These are phyloP conservation scores for Alethe castanea DNA, from an alignment of 2,113 vertebrate species.

Conservation along the genomic window DNA sequence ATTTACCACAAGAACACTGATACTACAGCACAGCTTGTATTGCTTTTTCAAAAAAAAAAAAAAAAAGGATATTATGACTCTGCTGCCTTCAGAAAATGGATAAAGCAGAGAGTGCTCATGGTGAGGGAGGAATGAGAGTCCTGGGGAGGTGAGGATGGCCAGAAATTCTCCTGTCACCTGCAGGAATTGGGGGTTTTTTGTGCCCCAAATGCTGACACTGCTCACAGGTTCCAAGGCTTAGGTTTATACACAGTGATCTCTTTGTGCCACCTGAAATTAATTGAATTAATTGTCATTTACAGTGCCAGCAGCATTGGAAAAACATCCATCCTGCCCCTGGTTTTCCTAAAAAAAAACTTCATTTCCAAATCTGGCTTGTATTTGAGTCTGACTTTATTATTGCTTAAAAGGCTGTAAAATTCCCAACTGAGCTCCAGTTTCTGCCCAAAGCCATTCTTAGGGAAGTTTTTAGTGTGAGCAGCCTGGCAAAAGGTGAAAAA, in stretches of 20 bases:
- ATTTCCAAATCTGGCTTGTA: neutral
- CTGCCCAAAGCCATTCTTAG: neutral
- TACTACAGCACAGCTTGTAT: neutral
- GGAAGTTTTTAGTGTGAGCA: neutral
- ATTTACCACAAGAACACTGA: neutral
- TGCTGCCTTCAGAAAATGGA: neutral
- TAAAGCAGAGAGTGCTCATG: neutral
- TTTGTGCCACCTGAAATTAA: neutral
- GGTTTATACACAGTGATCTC: neutral
- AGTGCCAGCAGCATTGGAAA: neutral
- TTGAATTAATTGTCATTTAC: neutral
- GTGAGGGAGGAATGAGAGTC: neutral
- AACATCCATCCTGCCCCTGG: neutral
- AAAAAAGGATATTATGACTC: neutral
- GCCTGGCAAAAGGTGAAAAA: neutral
- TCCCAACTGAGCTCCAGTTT: neutral
- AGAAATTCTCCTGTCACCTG: neutral
- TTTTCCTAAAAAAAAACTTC: neutral
- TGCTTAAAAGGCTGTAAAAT: slow-evolving; percentile 13
- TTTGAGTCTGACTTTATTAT: neutral
- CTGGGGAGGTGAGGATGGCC: neutral
- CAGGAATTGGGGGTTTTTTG: neutral
- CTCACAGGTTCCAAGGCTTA: neutral
- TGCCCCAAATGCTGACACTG: neutral
- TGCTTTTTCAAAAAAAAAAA: neutral